Base-by-base conservation (phyloP, 2,888 invertebrate species). In the Zonitis immaculata region DNA sequence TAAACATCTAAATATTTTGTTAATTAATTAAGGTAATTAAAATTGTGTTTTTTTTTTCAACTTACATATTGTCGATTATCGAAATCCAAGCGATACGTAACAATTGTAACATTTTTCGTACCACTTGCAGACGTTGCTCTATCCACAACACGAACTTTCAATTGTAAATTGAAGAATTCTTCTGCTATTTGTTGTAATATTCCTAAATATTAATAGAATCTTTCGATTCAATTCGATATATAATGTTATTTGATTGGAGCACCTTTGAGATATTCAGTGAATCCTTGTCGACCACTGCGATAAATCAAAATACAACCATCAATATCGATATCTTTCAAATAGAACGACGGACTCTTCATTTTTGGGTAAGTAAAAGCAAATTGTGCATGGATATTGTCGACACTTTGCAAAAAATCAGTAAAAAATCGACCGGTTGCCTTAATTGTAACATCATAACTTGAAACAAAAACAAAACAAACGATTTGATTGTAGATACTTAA, bases 331-430 rank as follows among this genome's bases (percentile, higher is more conserved):
- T 87, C 82, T 1, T 89, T 88, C 59, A 94, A 82, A 74, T 91
- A 91, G 87, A 95, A 93, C 47, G 91, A 91, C 0, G 95, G 95
- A 51, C 91, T 91, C 66, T 89, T 88, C 90, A 95, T 91, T 76
- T 89, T 88, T 0, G 93, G 94, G 73, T 92, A 95, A 7, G 93
- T 91, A 74, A 92, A 95, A 49, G 91, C 80, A 86, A 94, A 93
- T 66, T 91, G 90, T 64, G 91, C 84, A 70, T 94, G 94, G 55
- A 95, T 88, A 71, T 90, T 93, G 76, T 95, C 94, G 48, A 94
- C 91, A 8, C 89, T 92, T 71, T 91, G 88, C 48, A 94, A 80
- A 70, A 94, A 94, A 65, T 94, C 93, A 65, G 91, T 87, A 76
- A 91, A 94, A 72, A 89, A 88, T 20, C 93, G 82, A 0, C 94